Base-by-base conservation (phyloP, 2,888 invertebrate species). In the Bedellia somnulentella region DNA sequence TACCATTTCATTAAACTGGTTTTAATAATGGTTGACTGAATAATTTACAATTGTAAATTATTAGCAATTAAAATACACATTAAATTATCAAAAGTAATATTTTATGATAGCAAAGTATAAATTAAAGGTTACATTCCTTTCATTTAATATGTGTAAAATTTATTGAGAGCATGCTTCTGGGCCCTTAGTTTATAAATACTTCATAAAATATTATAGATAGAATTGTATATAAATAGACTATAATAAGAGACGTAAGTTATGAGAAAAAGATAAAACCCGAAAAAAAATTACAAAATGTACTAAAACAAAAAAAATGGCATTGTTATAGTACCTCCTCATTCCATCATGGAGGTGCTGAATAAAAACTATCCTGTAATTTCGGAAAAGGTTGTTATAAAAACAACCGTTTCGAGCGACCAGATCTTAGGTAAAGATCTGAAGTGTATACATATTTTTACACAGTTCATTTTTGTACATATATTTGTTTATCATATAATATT, bases 61-160 rank as follows among this genome's bases (percentile, higher is more conserved):
- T n/a, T n/a, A n/a, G n/a, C n/a, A n/a, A n/a, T n/a, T n/a, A n/a
- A n/a, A n/a, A n/a, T n/a, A n/a, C n/a, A n/a, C n/a, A n/a, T n/a
- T n/a, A n/a, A n/a, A n/a, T n/a, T n/a, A n/a, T n/a, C n/a, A n/a
- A n/a, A n/a, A n/a, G 40, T 49, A 50, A 57, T 67, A 68, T 73
- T 73, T 71, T 73, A 60, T 58, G 64, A 62, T 60, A 60, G 57
- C 61, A 66, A 67, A 49, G 52, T 73, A 62, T 75, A 73, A 75
- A 75, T 68, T 73, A 73, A 62, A 71, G 75, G 75, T 75, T 67
- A 75, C 75, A 75, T 75, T 75, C 73, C 73, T 71, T 73, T 73
- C 75, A 70, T 68, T 13, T 14, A 29, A 54, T 46, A 16, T 50
- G 56, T 60, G 64, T 70, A 64, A 58, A 64, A 70, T 64, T 63